Base-by-base conservation (phyloP, 2,797 vertebrate genomes). In the Eulemur mongoz region DNA sequence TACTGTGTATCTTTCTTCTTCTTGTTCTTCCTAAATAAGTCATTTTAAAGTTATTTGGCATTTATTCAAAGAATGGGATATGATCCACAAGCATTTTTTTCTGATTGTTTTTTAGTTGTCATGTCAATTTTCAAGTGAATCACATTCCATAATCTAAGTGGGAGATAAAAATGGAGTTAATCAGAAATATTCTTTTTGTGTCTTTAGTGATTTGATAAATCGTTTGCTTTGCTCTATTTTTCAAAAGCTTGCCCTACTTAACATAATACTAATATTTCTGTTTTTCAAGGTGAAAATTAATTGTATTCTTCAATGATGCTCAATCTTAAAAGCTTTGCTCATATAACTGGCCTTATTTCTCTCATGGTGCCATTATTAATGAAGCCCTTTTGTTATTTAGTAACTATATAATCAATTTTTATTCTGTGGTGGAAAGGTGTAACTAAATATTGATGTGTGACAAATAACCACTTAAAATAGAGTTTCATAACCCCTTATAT, bases 161-260 rank as follows among this genome's bases (percentile, higher is more conserved):
- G 18, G 11, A 50, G 48, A 32, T 7, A 0, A 22, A 7, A 11
- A 65, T 8, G 4, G 4, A 38, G 10, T 27, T 94, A 45, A 96
- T 96, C 90, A 93, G 94, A 97, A 97, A 7, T 40, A 94, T 82
- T 95, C 92, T 92, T 76, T 11, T 79, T 92, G 69, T 83, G 92
- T 97, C 50, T 82, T 93, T 97, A 86, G 23, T 0, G 0, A 72
- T 94, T 94, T 96, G 88, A 97, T 97, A 78, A 93, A 95, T 97
- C 59, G 69, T 85, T 57, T 43, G 61, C 61, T 89, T 96, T 65
- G 3, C 95, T 97, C 93, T 89, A 3, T 72, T 95, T 86, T 96
- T 93, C 23, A 84, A 83, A 95, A 93, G 91, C 98, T 98, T 97
- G 63, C 54, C 69, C 82, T 97, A 95, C 89, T 94, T 97, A 97